These are phyloP conservation scores for Datnioides undecimradiatus DNA, from an alignment of 2,113 vertebrate species.

Conservation along the genomic window DNA sequence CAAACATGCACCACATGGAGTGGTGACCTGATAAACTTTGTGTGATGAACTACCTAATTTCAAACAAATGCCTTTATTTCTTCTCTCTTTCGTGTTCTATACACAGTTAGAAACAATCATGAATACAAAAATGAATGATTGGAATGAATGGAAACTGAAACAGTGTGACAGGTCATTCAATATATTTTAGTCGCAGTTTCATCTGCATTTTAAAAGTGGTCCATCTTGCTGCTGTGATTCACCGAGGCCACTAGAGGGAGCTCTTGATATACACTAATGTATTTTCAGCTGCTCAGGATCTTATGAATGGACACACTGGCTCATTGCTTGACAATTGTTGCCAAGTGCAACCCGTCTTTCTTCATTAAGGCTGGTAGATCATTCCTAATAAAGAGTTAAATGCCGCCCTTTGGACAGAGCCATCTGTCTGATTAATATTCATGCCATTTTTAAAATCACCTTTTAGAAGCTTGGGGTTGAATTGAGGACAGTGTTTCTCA, in stretches of 20 bases:
- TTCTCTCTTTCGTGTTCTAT: neutral
- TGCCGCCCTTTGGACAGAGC: neutral
- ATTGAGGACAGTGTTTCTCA: neutral
- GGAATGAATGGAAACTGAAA: neutral
- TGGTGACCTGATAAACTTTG: too few species aligned
- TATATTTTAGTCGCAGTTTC: neutral
- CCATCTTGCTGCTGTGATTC: neutral
- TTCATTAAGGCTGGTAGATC: neutral
- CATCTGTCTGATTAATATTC: neutral
- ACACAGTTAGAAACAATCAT: too few species aligned
- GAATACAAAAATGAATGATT: neutral
- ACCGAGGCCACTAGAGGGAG: slow-evolving; percentile 27
- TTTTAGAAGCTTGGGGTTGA: neutral
- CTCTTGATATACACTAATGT: neutral
- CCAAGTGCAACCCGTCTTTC: neutral
- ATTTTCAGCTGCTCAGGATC: neutral
- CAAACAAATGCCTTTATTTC: neutral
- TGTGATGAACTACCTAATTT: neutral
- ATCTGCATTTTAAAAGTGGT: neutral
- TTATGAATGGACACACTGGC: slow-evolving; percentile 8
- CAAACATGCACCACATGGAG: neutral
- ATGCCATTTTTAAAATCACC: neutral
- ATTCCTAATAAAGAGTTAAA: neutral
- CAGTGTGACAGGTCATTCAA: neutral
- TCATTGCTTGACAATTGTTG: neutral